phyloP scores from a whole-genome alignment of 2,113 vertebrate species.

The Gymnogyps californianus region DNA sequence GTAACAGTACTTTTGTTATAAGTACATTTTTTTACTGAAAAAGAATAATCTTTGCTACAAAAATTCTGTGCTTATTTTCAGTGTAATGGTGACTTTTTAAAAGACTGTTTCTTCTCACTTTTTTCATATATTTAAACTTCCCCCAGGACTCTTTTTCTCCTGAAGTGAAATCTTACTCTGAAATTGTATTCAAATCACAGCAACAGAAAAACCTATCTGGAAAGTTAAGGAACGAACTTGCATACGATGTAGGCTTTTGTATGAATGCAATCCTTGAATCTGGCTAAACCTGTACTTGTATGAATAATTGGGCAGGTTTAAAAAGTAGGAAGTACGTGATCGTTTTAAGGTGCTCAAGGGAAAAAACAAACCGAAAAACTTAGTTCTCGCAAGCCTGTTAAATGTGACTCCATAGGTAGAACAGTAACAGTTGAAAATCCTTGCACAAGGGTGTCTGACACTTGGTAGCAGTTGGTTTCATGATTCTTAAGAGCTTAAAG shows the following conservation, averaged over 20 bases:
- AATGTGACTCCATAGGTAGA: background rate
- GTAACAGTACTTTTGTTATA: background rate
- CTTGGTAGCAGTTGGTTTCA: background rate
- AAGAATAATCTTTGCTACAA: background rate
- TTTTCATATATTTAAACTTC: background rate
- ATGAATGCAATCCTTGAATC: background rate
- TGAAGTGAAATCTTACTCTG: background rate
- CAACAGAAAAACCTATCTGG: background rate
- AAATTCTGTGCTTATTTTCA: background rate
- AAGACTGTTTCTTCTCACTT: background rate
- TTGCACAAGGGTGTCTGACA: background rate
- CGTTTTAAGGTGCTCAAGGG: background rate
- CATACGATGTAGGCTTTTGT: background rate
- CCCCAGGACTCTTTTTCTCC: background rate
- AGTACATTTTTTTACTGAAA: background rate
- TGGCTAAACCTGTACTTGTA: background rate
- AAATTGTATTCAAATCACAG: background rate
- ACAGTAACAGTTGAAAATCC: background rate
- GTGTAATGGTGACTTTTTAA: background rate
- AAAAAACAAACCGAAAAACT: accelerated
- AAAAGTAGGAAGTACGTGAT: background rate
- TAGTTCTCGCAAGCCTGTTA: background rate
- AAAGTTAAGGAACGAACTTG: background rate
- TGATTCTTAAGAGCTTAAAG: background rate
- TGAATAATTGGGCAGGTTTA: background rate